Base-by-base conservation (phyloP, 1,140 invertebrate genomes). In the Dendrolimus kikuchii region DNA sequence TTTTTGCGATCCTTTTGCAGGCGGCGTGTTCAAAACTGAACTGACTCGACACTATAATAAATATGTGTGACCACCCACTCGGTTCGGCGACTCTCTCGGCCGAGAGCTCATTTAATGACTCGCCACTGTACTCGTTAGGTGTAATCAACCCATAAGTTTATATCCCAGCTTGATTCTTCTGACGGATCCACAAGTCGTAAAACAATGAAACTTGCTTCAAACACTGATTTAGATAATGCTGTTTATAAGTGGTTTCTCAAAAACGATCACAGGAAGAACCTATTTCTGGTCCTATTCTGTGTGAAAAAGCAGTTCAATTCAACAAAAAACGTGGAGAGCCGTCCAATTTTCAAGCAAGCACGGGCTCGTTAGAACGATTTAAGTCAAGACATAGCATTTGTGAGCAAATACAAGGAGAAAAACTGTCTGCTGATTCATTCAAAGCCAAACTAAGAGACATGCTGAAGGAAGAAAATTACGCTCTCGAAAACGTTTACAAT, bases 401-500 rank as follows among this genome's bases (percentile, higher is more conserved):
- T 64, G 54, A 64, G 51, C 62, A 64, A 53, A 55, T 62, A 59
- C 47, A 56, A 61, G 60, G 58, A 59, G 56, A 61, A 60, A 69
- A 60, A 55, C 51, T 60, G 43, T 64, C 59, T 59, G 57, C 59
- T 60, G 45, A 68, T 55, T 60, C 57, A 51, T 64, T 64, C 50
- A 57, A 59, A 61, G 56, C 55, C 41, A 57, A 64, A 61, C 50
- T 68, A 61, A 59, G 51, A 43, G 49, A 60, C 47, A 51, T 59
- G 53, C 10, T 59, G 49, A 57, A 59, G 52, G 50, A 61, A 66
- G 45, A n/a, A n/a, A n/a, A 62, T 6, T 59, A 55, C 47, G 53
- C 51, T 55, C 49, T 59, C 2, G 55, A 62, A 57, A 55, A 60
- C 49, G 44, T 87, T 49, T 81, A 83, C 60, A 86, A 86, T 64